Percentiles rank a stretch among this genome's conserved stretches.
Conservation (phyloP, 1,140 invertebrate genomes). For the Drosophila funebris region DNA sequence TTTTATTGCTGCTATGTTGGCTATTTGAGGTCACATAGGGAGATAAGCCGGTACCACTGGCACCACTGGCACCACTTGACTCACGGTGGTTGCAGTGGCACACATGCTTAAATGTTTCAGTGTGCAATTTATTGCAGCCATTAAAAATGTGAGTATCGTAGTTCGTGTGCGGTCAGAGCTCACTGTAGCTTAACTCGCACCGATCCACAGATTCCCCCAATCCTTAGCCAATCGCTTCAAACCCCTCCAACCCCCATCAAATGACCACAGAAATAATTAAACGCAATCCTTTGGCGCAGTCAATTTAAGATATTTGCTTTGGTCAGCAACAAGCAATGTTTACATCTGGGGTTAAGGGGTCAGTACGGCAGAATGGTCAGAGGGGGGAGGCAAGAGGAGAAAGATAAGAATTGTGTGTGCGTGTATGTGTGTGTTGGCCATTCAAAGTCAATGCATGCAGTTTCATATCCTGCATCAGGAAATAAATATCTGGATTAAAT, state of each 20-base stretch:
- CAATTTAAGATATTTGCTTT: conserved; percentile 50
- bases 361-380: not conserved
- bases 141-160: conserved; percentile 24
- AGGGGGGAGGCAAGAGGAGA: not conserved
- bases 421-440: conserved; percentile 20
- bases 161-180: conserved; percentile 2
- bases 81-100: not conserved
- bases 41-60: conserved; percentile 3
- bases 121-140: conserved; percentile 49
- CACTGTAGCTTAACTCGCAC: not conserved
- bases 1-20: not conserved
- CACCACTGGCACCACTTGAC: conserved; percentile 28
- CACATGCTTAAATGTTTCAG: conserved; percentile 45
- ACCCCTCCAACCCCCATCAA: not conserved
- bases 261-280: conserved; percentile 58
- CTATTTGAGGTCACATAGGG: not conserved
- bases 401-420: not conserved
- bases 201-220: not conserved
- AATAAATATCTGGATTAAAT: conserved; percentile 75
- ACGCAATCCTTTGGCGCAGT: conserved; percentile 39
- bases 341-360: not conserved
- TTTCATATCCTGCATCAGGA: conserved; percentile 67
- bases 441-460: conserved; percentile 61
- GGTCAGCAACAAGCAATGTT: conserved; percentile 11
- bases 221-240: not conserved